Conservation (phyloP, 1,140 invertebrate genomes). For the Orius insidiosus region DNA sequence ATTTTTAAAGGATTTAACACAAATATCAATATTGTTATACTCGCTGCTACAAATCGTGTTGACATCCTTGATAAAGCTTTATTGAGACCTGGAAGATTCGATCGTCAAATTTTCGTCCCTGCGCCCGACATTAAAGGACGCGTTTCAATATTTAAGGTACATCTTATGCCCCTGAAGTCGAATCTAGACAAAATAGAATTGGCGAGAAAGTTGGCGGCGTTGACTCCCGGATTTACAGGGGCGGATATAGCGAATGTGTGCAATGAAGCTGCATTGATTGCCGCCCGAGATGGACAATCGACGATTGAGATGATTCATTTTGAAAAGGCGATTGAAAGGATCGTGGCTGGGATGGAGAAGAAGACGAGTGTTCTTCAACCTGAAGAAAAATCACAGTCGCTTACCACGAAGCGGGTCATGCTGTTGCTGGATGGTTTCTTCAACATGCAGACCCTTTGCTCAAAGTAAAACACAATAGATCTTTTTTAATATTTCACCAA, state of each 20-base stretch:
- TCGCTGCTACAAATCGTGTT: conserved; percentile 95
- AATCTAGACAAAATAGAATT: conserved; percentile 74
- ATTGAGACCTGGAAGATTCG: conserved; percentile 90
- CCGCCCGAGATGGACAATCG: conserved; percentile 71
- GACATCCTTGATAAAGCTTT: conserved; percentile 95
- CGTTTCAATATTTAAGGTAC: conserved; percentile 81
- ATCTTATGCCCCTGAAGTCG: conserved; percentile 78
- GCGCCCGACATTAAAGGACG: conserved; percentile 98
- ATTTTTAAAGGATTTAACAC: conserved; percentile 72
- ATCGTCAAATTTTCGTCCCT: conserved; percentile 94
- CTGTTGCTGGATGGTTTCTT: conserved; percentile 96
- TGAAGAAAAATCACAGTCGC: conserved; percentile 95
- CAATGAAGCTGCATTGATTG: conserved; percentile 96
- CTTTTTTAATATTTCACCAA: conserved; percentile 59
- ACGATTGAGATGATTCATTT: conserved; percentile 82
- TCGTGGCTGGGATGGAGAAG: conserved; percentile 97
- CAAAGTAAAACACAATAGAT: conserved; percentile 34
- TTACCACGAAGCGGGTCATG: conserved; percentile 98
- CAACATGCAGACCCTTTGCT: conserved; percentile 92
- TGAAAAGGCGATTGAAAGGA: conserved; percentile 90
- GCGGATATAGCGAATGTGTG: conserved; percentile 99
- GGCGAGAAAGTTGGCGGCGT: conserved; percentile 83
- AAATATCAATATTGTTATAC: conserved; percentile 93
- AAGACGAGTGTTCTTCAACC: conserved; percentile 97
- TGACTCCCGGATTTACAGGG: conserved; percentile 88